Percentiles rank a stretch among this genome's conserved stretches.
Conservation (phyloP, 37 sponge, comb jelly and placozoan genomes). For the Crambe crambe region DNA sequence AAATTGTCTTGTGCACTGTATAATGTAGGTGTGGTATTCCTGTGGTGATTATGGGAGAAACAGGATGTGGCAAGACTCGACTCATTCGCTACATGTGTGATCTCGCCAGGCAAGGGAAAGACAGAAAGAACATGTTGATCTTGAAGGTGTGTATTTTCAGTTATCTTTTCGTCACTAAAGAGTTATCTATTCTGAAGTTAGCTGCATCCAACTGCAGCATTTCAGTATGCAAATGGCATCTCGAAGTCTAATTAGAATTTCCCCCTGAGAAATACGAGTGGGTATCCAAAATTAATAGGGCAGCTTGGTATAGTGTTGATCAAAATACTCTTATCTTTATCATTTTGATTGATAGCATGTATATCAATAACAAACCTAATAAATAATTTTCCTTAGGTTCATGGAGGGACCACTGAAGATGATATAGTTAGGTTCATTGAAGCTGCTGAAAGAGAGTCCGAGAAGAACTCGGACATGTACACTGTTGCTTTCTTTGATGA, state of each 20-base stretch:
- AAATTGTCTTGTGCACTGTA: not conserved
- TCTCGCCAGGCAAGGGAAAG: conserved; percentile 24
- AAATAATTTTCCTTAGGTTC: conserved; percentile 51
- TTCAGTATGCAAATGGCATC: too few relatives aligned
- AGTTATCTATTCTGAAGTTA: too few relatives aligned
- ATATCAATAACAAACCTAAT: not conserved
- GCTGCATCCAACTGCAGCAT: not conserved
- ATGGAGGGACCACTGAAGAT: conserved; percentile 84
- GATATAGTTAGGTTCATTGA: conserved; percentile 53
- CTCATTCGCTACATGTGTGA: conserved; percentile 91
- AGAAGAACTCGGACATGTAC: conserved; percentile 42
- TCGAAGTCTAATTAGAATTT: too few relatives aligned
- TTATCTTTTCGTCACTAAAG: too few relatives aligned
- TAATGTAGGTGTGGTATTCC: conserved; percentile 83
- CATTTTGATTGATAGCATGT: not conserved
- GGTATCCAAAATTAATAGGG: too few relatives aligned
- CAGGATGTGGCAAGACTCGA: conserved; percentile 97
- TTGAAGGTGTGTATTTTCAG: conserved; percentile 44
- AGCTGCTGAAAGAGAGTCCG: conserved; percentile 63
- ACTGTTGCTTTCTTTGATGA: conserved; percentile 99
- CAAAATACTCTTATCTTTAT: not conserved
- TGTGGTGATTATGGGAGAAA: conserved; percentile 98
- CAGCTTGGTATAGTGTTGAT: too few relatives aligned
- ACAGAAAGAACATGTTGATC: conserved; percentile 64
- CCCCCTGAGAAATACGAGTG: too few relatives aligned